Base-by-base conservation (phyloP, 1,140 invertebrate genomes). In the Hyphantria cunea region DNA sequence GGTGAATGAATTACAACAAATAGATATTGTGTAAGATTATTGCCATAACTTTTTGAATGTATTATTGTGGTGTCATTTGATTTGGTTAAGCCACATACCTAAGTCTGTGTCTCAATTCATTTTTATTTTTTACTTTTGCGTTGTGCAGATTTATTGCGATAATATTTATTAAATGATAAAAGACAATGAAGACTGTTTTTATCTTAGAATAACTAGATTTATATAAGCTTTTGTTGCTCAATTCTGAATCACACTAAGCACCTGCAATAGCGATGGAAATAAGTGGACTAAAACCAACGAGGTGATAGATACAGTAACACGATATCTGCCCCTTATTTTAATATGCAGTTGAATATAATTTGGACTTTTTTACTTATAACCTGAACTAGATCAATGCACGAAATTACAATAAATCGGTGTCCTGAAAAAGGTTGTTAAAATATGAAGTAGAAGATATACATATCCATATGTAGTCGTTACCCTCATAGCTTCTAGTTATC, bases 41-140 rank as follows among this genome's bases (percentile, higher is more conserved):
- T 78, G 80, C 78, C 80, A 82, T 82, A 71, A 74, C 66, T 68
- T 76, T 72, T 54, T 66, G 33, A 54, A 51, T 64, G 65, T 69
- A 49, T 66, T 50, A 55, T 56, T 64, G 53, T 68, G 66, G 32
- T 65, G 37, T 60, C 42, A 14, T 64, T 51, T 60, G 44, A 31
- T 64, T 65, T 69, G 25, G 55, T 63, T 9, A 53, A 60, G 32
- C 49, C 41, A 62, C 53, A 48, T 59, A 49, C 49, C 48, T 33
- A 51, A 49, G 12, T 54, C 17, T 11, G 32, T 45, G 13, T 41
- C 51, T 52, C 53, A 56, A 56, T 58, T 45, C 49, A 33, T 48
- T 55, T 64, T 33, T 39, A 45, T 5, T 25, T 67, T 61, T 33
- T 39, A 45, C 17, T 25, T 67, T 61, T 66, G 58, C 45, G 50